Base-by-base conservation (phyloP, 2,888 invertebrate genomes). In the Pimpla rufipes region DNA sequence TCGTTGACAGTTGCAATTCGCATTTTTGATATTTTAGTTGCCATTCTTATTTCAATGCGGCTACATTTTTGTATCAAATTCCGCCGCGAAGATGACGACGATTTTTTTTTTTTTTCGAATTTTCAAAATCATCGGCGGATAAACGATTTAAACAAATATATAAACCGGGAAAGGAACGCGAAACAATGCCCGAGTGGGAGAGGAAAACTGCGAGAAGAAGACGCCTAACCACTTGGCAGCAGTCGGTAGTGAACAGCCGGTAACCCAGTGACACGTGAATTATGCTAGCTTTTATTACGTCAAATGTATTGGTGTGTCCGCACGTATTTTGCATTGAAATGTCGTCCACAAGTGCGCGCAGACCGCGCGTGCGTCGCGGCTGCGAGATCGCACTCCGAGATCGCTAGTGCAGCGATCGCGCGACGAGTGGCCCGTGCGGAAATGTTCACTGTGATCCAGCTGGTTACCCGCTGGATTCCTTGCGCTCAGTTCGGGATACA, bases 251-350 rank as follows among this genome's bases (percentile, higher is more conserved):
- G 81, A 84, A 84, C 81, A 84, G 81, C 50, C 81, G 79, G 78
- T 79, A 81, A 80, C 84, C 81, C 81, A 84, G 79, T 84, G 81
- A 84, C 81, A 84, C 62, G 79, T 81, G 81, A 84, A 84, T 84
- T 84, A 84, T 84, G 79, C 67, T 73, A 73, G 79, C 81, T 81
- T 81, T 84, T 84, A 84, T 84, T 84, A 78, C 81, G 62, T 47
- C 35, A 71, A 79, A 71, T 67, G 74, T 55, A 66, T 70, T 40
- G n/a, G 66, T 45, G 66, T 45, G 64, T 16, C 13, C 66, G 21
- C 35, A 57, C 8, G 16, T 35, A 67, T 13, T 62, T 29, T n/a
- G n/a, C 52, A 52, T 21, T 52, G 21, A 62, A 21, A 57, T 66
- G 21, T 16, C 21, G 68, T n/a, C 11, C 21, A 29, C 29, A 67